Percentiles rank a stretch among this genome's conserved stretches.
phyloP scores from a whole-genome alignment of 2,888 invertebrate genomes.

The Fissipunctia ypsillon region DNA sequence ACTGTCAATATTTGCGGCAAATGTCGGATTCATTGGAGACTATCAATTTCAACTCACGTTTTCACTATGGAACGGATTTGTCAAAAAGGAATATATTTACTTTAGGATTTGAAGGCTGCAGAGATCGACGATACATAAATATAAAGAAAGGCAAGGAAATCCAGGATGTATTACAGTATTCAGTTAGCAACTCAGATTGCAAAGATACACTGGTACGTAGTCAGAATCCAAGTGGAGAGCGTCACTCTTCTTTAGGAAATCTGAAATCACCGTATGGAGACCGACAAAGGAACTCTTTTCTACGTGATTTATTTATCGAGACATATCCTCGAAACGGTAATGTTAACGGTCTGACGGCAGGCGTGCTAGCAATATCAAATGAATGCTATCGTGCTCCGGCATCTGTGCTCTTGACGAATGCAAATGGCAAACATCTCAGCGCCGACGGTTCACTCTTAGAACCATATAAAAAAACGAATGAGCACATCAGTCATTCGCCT shows the following conservation, averaged over 20 bases:
- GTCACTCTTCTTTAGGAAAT: conserved; percentile 78
- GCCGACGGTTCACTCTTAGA: conserved; percentile 73
- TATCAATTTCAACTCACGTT: conserved; percentile 51
- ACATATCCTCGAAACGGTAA: conserved; percentile 87
- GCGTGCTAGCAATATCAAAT: conserved; percentile 87
- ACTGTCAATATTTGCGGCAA: conserved; percentile 75
- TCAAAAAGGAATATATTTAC: conserved; percentile 70
- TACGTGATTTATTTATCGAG: conserved; percentile 88
- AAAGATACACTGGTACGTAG: conserved; percentile 71
- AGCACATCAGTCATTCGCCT: conserved; percentile 68
- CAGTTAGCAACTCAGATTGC: conserved; percentile 70
- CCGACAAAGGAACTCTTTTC: conserved; percentile 85
- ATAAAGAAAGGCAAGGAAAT: conserved; percentile 73
- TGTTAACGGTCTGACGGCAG: conserved; percentile 84
- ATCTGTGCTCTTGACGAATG: conserved; percentile 85
- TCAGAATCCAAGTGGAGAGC: conserved; percentile 74
- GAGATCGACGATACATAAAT: conserved; percentile 71
- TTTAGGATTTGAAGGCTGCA: conserved; percentile 65
- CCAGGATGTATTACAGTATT: conserved; percentile 70
- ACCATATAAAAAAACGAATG: conserved; percentile 70
- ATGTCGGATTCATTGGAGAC: conserved; percentile 62
- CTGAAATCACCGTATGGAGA: conserved; percentile 77
- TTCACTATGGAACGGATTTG: conserved; percentile 55
- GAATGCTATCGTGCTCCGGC: conserved; percentile 83
- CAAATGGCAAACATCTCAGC: conserved; percentile 82